Conservation (phyloP, 2,888 invertebrate species). For the Dexiosoma caninum region DNA sequence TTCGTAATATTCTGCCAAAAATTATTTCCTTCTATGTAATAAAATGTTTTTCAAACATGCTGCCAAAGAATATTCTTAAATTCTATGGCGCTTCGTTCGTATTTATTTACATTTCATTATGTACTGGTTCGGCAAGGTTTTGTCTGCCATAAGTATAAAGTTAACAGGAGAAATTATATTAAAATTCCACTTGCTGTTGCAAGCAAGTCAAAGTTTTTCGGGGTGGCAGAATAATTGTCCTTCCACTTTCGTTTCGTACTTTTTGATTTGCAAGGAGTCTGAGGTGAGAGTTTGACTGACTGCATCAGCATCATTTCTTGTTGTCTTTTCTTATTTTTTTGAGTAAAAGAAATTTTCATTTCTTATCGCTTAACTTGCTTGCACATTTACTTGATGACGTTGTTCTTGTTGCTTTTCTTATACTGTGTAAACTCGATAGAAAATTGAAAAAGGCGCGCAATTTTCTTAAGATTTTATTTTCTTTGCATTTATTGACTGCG, state of each 20-base stretch:
- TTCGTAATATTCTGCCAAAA: too few relatives aligned
- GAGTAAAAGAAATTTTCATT: background rate
- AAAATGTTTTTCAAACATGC: too few relatives aligned
- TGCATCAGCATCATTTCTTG: background rate
- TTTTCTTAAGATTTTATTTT: constrained; percentile 47
- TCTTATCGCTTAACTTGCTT: constrained; percentile 44
- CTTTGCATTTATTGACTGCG: background rate
- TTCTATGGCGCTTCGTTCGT: too few relatives aligned
- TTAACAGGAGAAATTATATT: constrained; percentile 27
- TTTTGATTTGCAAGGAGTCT: background rate
- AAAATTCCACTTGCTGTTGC: constrained; percentile 23
- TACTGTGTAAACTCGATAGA: background rate
- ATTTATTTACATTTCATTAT: constrained; percentile 17
- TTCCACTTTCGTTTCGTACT: background rate
- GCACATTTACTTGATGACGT: too few relatives aligned
- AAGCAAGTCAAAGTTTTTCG: constrained; percentile 10
- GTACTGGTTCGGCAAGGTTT: background rate
- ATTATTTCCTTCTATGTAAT: too few relatives aligned
- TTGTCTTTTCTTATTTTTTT: constrained; percentile 6
- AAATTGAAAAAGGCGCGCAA: constrained; percentile 48
- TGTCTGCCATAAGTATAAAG: background rate
- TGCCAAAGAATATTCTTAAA: too few relatives aligned
- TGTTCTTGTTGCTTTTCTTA: background rate
- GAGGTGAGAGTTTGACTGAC: background rate
- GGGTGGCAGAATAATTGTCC: background rate